These are phyloP conservation scores for Odontamblyopus lacepedii DNA, from an alignment of 2,797 vertebrate species.

Conservation along the genomic window DNA sequence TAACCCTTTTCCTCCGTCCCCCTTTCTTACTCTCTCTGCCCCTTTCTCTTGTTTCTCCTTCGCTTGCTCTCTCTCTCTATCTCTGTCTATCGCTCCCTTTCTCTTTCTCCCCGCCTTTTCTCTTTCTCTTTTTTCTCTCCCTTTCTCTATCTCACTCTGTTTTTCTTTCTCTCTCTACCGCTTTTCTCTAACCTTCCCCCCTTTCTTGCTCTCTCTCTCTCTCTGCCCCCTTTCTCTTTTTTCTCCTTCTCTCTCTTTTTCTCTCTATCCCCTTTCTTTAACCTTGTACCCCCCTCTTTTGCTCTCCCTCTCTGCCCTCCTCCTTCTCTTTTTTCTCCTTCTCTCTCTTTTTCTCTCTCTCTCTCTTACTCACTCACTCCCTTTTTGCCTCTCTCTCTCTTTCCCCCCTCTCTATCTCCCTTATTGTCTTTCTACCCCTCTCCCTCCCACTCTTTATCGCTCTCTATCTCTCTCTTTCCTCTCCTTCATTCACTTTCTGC, in stretches of 20 bases:
- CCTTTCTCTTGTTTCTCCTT: not conserved
- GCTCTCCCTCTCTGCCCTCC: not conserved
- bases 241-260: not conserved
- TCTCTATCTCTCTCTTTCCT: constrained; percentile 15
- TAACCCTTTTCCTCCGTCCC: too few species aligned
- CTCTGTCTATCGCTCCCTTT: too few species aligned
- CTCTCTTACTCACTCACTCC: too few species aligned
- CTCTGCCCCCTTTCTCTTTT: too few species aligned
- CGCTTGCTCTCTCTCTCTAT: too few species aligned
- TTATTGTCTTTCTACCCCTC: constrained; percentile 20
- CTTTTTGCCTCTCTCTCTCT: constrained; percentile 11
- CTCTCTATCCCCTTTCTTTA: too few species aligned
- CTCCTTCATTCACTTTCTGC: constrained; percentile 16
- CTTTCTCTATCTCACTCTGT: not conserved
- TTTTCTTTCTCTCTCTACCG: too few species aligned
- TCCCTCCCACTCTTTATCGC: constrained; percentile 28
- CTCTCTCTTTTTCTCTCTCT: not conserved
- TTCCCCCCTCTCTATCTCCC: not conserved
- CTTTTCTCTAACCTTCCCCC: not conserved
- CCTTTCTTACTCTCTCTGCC: too few species aligned
- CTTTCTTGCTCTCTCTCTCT: not conserved
- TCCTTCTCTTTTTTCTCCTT: not conserved
- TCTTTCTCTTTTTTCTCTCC: too few species aligned
- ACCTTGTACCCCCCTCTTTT: not conserved
- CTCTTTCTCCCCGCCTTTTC: too few species aligned